Conservation (phyloP, 2,888 invertebrate species). For the Cloeon dipterum region DNA sequence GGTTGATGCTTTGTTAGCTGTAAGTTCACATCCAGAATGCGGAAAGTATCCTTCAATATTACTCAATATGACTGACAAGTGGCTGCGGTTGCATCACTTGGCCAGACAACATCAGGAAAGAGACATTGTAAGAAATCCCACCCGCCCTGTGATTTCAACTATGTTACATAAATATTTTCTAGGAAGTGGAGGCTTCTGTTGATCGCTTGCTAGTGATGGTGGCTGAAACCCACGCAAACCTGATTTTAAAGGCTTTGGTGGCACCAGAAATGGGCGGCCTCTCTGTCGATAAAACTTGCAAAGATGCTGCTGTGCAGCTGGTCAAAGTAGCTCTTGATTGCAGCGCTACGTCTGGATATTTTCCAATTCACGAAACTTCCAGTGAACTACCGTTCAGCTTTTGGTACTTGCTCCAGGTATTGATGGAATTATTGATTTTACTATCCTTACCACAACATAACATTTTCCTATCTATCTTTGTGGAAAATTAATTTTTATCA, state of each 20-base stretch:
- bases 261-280: neutral
- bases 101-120: neutral
- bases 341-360: conserved; percentile 58
- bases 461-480: too few species aligned
- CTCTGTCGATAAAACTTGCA: too few species aligned
- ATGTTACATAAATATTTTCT: conserved; percentile 6
- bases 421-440: neutral
- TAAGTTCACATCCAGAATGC: conserved; percentile 35
- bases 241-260: conserved; percentile 24
- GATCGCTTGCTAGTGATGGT: conserved; percentile 43
- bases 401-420: conserved; percentile 76
- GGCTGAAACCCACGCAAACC: conserved; percentile 43
- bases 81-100: conserved; percentile 22
- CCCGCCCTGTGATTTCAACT: neutral
- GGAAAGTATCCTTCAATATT: conserved; percentile 31
- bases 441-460: neutral
- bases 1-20: conserved; percentile 32
- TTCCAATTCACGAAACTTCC: conserved; percentile 68
- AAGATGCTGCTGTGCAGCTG: conserved; percentile 30
- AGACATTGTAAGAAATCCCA: neutral
- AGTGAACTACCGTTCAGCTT: conserved; percentile 72
- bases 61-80: conserved; percentile 30
- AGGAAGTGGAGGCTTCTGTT: conserved; percentile 45
- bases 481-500: neutral
- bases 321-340: conserved; percentile 54